A percentile compares a stretch with the other conserved stretches of the same genome.
phyloP scores from a whole-genome alignment of 2,797 vertebrate species.

The Eulemur coronatus region DNA sequence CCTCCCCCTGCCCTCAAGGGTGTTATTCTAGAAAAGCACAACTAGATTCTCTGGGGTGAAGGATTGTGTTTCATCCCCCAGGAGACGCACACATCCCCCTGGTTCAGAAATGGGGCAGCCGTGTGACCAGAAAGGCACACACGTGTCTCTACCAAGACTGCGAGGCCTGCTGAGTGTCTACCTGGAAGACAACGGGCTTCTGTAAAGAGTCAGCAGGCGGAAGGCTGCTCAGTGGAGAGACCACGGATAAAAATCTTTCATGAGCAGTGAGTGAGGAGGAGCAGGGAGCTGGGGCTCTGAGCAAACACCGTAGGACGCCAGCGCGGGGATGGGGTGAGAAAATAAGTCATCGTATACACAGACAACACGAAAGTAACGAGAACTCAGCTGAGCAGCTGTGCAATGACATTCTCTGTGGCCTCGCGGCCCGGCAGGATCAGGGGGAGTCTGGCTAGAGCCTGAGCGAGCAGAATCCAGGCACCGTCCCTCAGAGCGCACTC shows the following conservation, averaged over 20 bases:
- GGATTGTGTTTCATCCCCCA: neutral
- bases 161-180: slow-evolving; percentile 15
- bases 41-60: neutral
- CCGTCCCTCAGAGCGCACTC: slow-evolving; percentile 78
- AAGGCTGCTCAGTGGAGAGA: neutral
- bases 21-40: slow-evolving; percentile 49
- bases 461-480: slow-evolving; percentile 71
- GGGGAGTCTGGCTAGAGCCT: slow-evolving; percentile 71
- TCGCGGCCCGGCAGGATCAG: slow-evolving; percentile 73
- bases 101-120: slow-evolving; percentile 37
- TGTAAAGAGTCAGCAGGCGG: neutral
- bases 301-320: neutral
- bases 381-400: slow-evolving; percentile 79
- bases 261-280: slow-evolving; percentile 39
- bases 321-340: neutral
- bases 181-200: slow-evolving; percentile 25
- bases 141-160: neutral
- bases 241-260: neutral
- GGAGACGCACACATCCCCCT: neutral
- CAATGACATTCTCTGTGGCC: slow-evolving; percentile 70
- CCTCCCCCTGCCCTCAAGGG: neutral
- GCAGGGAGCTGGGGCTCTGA: neutral
- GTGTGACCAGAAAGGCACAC: slow-evolving; percentile 66
- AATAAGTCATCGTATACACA: slow-evolving; percentile 53
- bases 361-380: slow-evolving; percentile 73